These are phyloP conservation scores for Alectoris magna DNA, from an alignment of 2,797 vertebrate species.

Conservation along the genomic window DNA sequence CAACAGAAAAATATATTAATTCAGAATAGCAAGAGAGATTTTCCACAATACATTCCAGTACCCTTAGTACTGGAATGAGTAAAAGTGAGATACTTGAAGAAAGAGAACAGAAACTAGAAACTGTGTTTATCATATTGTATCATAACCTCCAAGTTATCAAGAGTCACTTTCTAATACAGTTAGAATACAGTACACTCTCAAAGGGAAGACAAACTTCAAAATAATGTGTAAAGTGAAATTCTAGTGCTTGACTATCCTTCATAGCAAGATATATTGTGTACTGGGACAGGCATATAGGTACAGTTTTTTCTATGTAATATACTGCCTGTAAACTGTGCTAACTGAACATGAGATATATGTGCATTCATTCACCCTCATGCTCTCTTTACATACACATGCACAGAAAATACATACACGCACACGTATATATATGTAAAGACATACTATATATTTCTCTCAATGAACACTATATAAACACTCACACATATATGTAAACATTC, in stretches of 20 bases:
- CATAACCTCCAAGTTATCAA: neutral
- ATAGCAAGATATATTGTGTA: neutral
- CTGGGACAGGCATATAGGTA: neutral
- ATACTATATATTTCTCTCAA: neutral
- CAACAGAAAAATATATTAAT: neutral
- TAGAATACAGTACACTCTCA: neutral
- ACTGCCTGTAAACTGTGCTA: neutral
- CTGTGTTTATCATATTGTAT: neutral
- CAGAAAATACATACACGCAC: neutral
- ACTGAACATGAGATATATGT: neutral
- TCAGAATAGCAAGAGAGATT: neutral
- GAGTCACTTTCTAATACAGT: neutral
- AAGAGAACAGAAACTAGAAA: neutral
- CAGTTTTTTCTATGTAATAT: neutral
- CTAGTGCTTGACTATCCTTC: neutral
- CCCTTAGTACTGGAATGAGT: neutral
- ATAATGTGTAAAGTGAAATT: neutral
- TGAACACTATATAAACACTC: neutral
- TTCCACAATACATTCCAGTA: neutral
- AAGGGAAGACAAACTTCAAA: neutral
- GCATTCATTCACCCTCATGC: neutral
- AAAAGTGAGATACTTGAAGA: neutral
- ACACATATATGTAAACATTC: neutral
- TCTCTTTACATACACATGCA: neutral
- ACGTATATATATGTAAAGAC: neutral